Evolutionary conservation across 2,113 vertebrate species (phyloP).

Genomic region (Melierax canorus): DNA sequence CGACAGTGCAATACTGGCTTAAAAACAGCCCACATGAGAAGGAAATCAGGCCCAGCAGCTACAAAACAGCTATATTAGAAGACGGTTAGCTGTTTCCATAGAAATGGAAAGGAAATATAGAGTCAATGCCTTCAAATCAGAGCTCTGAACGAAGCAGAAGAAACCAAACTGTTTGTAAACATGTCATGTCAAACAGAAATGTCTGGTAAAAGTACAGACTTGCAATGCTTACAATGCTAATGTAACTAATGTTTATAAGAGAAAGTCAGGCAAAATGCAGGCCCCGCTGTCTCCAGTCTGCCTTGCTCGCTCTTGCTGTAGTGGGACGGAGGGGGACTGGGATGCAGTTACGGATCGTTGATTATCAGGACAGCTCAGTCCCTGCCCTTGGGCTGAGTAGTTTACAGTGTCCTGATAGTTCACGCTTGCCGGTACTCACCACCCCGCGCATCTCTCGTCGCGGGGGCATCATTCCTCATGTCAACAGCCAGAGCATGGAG

Average conservation of each 20-base stretch:
- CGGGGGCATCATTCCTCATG: rapidly evolving
- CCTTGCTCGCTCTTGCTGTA: background rate
- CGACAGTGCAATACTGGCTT: background rate
- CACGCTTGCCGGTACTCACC: rapidly evolving
- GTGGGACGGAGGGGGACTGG: background rate
- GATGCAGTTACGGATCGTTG: background rate
- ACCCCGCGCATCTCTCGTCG: rapidly evolving
- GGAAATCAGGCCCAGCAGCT: background rate
- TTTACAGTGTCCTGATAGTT: rapidly evolving
- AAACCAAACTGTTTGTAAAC: slow-evolving; percentile 16
- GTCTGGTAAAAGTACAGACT: background rate
- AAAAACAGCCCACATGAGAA: slow-evolving; percentile 29
- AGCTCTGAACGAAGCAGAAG: background rate
- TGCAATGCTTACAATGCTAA: background rate
- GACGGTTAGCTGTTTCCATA: slow-evolving; percentile 50
- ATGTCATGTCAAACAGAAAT: background rate
- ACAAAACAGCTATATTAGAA: slow-evolving; percentile 42
- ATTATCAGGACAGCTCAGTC: background rate
- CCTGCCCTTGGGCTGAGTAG: background rate
- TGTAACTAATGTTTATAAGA: background rate
- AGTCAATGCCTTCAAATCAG: background rate
- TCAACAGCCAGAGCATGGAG: rapidly evolving
- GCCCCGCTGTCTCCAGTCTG: rapidly evolving
- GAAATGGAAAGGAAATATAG: slow-evolving; percentile 40
- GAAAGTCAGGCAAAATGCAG: background rate